These are phyloP conservation scores for Brachionus paranguensis DNA, from an alignment of 1,140 invertebrate genomes.

Conservation along the genomic window DNA sequence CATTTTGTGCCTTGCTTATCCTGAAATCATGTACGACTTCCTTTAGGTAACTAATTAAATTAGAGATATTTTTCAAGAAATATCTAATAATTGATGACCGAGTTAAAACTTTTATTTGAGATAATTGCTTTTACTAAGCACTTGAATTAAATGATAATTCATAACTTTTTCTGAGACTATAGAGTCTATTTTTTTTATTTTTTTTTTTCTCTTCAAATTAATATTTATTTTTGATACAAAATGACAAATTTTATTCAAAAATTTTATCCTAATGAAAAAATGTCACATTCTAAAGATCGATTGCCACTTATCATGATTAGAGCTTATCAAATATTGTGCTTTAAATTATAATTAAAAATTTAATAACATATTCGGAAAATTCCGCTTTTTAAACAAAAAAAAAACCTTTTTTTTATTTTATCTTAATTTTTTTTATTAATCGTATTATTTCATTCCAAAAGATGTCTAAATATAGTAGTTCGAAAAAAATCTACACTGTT, in stretches of 20 bases:
- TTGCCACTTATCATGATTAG: not conserved
- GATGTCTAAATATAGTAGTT: not conserved
- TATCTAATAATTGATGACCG: not conserved
- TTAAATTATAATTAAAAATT: not conserved
- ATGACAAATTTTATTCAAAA: not conserved
- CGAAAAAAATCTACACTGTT: constrained; percentile 37
- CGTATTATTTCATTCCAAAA: not conserved
- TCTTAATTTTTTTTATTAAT: not conserved
- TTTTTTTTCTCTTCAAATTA: not conserved
- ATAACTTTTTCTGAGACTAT: not conserved
- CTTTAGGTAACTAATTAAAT: not conserved
- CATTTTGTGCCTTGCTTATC: not conserved
- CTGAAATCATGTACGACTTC: not conserved
- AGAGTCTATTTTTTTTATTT: not conserved
- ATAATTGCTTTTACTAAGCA: not conserved
- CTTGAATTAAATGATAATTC: not conserved
- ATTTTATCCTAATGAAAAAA: not conserved
- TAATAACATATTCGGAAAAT: not conserved
- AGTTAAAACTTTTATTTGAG: not conserved
- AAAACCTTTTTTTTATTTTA: not conserved
- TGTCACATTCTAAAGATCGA: not conserved
- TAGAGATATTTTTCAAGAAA: not conserved
- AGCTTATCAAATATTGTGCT: not conserved
- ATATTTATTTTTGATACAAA: not conserved
- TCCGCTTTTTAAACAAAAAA: not conserved